Percentiles rank a stretch among this genome's conserved stretches.
phyloP scores from a whole-genome alignment of 2,888 invertebrate species.

The Vannuccia rotundouncinata region DNA sequence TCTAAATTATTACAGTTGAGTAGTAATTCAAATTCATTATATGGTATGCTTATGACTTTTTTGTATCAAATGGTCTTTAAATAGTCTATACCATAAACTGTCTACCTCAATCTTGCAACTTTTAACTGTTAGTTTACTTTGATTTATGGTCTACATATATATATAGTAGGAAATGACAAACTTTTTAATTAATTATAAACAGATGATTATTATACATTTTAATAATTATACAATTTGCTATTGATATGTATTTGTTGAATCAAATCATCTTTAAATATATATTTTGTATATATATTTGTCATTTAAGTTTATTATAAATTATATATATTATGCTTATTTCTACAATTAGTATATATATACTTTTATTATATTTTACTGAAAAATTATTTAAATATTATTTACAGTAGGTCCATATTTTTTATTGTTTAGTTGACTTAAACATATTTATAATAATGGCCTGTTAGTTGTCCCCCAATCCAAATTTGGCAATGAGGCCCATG shows the following conservation, averaged over 20 bases:
- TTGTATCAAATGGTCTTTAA: not conserved
- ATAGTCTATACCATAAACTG: not conserved
- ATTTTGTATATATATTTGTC: not conserved
- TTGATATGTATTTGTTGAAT: not conserved
- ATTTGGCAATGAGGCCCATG: slow-evolving; percentile 11
- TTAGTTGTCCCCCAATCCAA: slow-evolving; percentile 23
- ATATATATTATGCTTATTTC: slow-evolving; percentile 21
- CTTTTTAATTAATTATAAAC: not conserved
- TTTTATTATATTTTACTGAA: slow-evolving; percentile 22
- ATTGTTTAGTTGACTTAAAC: slow-evolving; percentile 26
- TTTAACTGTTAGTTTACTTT: not conserved
- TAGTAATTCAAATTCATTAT: not conserved
- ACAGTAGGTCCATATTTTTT: slow-evolving; percentile 31
- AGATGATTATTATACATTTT: not conserved
- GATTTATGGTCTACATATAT: not conserved
- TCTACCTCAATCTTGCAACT: not conserved
- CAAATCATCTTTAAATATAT: not conserved
- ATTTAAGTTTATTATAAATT: slow-evolving; percentile 14
- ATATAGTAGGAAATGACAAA: not conserved
- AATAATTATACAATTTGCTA: not conserved
- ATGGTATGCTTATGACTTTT: not conserved
- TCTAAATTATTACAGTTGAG: not conserved
- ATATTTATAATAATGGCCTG: slow-evolving; percentile 13
- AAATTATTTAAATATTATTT: slow-evolving; percentile 22
- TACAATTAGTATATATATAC: slow-evolving; percentile 16